These are phyloP conservation scores for Dicentrarchus labrax DNA, from an alignment of 2,113 vertebrate genomes.

Conservation along the genomic window DNA sequence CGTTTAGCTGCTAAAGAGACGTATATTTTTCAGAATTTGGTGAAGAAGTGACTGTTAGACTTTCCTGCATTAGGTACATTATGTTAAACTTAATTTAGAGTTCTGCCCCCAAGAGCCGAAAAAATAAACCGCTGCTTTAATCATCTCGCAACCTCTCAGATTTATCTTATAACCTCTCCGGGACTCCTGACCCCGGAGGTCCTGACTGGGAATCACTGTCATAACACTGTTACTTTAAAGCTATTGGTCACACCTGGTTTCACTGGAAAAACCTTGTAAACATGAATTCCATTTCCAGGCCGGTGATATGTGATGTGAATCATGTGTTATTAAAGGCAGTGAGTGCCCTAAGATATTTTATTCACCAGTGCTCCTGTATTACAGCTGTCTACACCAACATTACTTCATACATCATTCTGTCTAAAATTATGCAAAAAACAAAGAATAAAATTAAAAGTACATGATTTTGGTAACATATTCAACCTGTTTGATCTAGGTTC, in stretches of 20 bases:
- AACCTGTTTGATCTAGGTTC: background rate
- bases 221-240: constrained; percentile 19
- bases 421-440: background rate
- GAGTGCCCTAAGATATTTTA: background rate
- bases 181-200: background rate
- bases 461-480: background rate
- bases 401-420: background rate
- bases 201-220: constrained; percentile 1
- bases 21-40: background rate
- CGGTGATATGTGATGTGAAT: constrained; percentile 6
- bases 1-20: background rate
- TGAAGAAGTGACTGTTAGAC: background rate
- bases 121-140: background rate
- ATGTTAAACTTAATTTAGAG: background rate
- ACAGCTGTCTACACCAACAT: background rate
- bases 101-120: background rate
- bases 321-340: constrained; percentile 21
- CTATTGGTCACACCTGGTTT: constrained; percentile 31
- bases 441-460: background rate
- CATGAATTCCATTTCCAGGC: constrained; percentile 30
- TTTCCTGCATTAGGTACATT: background rate
- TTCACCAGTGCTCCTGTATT: background rate
- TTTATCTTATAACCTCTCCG: background rate
- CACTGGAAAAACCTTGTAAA: constrained; percentile 35
- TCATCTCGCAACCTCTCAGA: background rate